These are phyloP conservation scores for Climacteris rufus DNA, from an alignment of 2,113 vertebrate genomes.

Conservation along the genomic window DNA sequence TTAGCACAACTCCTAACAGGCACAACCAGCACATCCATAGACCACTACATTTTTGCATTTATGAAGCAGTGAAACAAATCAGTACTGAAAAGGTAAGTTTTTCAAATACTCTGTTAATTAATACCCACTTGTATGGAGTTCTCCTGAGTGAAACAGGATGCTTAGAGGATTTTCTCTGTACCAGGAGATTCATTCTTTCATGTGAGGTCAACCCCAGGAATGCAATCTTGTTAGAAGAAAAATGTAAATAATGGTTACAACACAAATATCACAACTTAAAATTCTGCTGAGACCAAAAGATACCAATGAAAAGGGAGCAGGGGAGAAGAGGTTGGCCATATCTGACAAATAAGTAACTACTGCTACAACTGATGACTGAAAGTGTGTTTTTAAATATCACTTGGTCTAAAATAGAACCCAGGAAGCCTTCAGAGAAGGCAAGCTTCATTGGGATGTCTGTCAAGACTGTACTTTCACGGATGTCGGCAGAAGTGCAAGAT, in stretches of 20 bases:
- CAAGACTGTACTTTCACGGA: neutral
- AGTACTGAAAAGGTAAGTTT: neutral
- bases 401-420: neutral
- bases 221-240: conserved; percentile 70
- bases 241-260: neutral
- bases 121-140: conserved; percentile 91
- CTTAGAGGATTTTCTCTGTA: conserved; percentile 76
- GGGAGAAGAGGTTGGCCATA: neutral
- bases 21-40: too few relatives aligned
- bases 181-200: conserved; percentile 81
- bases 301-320: neutral
- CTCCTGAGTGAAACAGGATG: conserved; percentile 82
- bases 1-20: too few relatives aligned
- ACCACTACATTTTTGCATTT: neutral
- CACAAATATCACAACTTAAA: neutral
- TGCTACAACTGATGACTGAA: neutral
- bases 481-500: neutral
- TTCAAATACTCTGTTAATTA: neutral
- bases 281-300: neutral
- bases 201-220: conserved; percentile 88
- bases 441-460: neutral
- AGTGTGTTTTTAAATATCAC: neutral
- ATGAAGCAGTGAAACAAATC: neutral
- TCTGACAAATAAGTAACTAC: neutral
- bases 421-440: neutral